A percentile compares a stretch with the other conserved stretches of the same genome.
Evolutionary conservation across 92 coral and sea anemone species (phyloP).

Genomic region (Phymanthus crucifer): DNA sequence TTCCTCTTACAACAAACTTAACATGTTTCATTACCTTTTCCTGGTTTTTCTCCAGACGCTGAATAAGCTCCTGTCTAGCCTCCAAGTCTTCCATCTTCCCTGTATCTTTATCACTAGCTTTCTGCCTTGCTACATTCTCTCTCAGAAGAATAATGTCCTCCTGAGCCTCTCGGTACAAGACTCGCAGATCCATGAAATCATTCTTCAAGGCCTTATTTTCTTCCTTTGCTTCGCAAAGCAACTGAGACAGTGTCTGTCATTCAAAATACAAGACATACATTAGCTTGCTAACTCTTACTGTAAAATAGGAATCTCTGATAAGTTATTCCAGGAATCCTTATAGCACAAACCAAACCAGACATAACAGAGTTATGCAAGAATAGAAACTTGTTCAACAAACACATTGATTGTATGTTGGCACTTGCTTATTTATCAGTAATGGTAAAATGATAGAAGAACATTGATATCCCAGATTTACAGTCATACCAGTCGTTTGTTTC

Average conservation of each 20-base stretch:
- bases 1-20: too few species aligned
- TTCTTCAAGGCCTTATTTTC: conserved; percentile 84
- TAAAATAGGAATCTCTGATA: too few species aligned
- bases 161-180: conserved; percentile 88
- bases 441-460: too few species aligned
- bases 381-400: too few species aligned
- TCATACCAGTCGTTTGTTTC: too few species aligned
- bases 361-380: too few species aligned
- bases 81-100: conserved; percentile 56
- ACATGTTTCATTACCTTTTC: conserved; percentile 69
- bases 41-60: conserved; percentile 75
- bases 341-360: too few species aligned
- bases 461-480: too few species aligned
- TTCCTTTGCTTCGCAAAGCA: conserved; percentile 78
- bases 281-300: neutral
- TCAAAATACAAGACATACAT: neutral
- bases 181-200: conserved; percentile 79
- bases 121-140: conserved; percentile 78
- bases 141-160: conserved; percentile 85
- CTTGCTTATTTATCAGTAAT: too few species aligned
- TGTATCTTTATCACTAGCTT: conserved; percentile 34
- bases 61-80: conserved; percentile 73
- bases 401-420: too few species aligned
- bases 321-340: too few species aligned
- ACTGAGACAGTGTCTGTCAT: conserved; percentile 75